Percentiles rank a stretch among this genome's conserved stretches.
Evolutionary conservation across 2,113 vertebrate species (phyloP).

Genomic region (Pholis gunnellus): DNA sequence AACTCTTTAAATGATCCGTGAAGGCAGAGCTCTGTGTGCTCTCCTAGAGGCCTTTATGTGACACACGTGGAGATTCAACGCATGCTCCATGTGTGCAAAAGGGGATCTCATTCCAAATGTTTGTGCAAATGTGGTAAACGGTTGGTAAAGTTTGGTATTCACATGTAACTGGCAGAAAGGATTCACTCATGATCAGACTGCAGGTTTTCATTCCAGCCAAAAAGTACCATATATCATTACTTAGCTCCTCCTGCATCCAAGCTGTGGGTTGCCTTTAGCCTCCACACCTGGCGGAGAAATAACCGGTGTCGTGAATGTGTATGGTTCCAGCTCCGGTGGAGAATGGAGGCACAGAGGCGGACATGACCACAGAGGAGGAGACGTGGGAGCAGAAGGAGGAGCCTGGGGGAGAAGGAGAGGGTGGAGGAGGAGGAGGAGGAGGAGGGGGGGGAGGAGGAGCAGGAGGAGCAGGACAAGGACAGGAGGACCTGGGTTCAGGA

Average conservation of each 20-base stretch:
- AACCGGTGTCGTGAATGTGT: too few relatives aligned
- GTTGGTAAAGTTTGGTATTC: too few relatives aligned
- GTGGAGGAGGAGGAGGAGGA: conserved; percentile 76
- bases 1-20: not conserved
- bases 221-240: too few relatives aligned
- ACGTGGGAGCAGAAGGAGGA: conserved; percentile 98
- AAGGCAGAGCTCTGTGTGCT: not conserved
- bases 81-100: not conserved
- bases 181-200: too few relatives aligned
- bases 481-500: conserved; percentile 77
- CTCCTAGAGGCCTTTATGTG: not conserved
- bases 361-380: conserved; percentile 88
- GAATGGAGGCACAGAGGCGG: conserved; percentile 95
- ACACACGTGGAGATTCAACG: not conserved
- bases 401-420: conserved; percentile 86
- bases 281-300: too few relatives aligned
- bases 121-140: too few relatives aligned
- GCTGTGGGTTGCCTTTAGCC: too few relatives aligned
- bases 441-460: conserved; percentile 71
- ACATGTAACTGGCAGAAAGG: too few relatives aligned
- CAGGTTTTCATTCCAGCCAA: too few relatives aligned
- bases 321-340: conserved; percentile 85
- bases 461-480: conserved; percentile 84
- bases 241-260: too few relatives aligned
- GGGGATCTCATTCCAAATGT: too few relatives aligned